Base-by-base conservation (phyloP, 2,113 vertebrate species). In the Egretta garzetta region DNA sequence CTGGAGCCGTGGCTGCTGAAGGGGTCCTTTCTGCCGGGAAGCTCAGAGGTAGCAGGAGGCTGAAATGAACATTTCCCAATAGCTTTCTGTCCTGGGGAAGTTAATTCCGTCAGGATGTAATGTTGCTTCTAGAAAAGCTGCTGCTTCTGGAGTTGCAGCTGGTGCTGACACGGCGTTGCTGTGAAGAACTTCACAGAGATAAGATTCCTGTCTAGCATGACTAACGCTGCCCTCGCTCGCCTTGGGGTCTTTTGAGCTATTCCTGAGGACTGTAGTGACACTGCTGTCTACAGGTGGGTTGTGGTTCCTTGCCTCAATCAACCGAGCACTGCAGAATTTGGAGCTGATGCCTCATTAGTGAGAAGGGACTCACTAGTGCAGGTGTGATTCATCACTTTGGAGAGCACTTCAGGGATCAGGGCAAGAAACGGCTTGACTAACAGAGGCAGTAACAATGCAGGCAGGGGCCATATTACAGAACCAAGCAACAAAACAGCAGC, bases 341-440 rank as follows among this genome's bases (percentile, higher is more conserved):
- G 80, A 96, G 77, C 80, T 82, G 88, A 93, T 93, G 80, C 52
- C 70, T 96, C 88, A 82, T 92, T 96, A 95, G 86, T 73, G 58
- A 80, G 91, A 87, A 91, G 70, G 94, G 74, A 94, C 45, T 85
- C 70, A 41, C 71, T 88, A 87, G 88, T 73, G 37, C 91, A 96
- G 89, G 63, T 96, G 92, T 96, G 96, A 96, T 97, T 97, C 96
- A 96, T 94, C 67, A 28, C 91, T 59, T 88, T 39, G 83, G 91
- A 96, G 93, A 95, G 80, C 86, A 92, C 45, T 6, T 95, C 72
- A 84, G 93, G 80, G 95, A 95, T 81, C 92, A 76, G 66, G 90
- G 86, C 83, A 96, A 67, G 62, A 94, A 97, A 84, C 0, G 2
- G 49, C 80, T 79, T 72, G 72, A 84, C 73, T 91, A 97, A 93